These are phyloP conservation scores for Leptopilina drosophilae DNA, from an alignment of 2,888 invertebrate species.

Conservation along the genomic window DNA sequence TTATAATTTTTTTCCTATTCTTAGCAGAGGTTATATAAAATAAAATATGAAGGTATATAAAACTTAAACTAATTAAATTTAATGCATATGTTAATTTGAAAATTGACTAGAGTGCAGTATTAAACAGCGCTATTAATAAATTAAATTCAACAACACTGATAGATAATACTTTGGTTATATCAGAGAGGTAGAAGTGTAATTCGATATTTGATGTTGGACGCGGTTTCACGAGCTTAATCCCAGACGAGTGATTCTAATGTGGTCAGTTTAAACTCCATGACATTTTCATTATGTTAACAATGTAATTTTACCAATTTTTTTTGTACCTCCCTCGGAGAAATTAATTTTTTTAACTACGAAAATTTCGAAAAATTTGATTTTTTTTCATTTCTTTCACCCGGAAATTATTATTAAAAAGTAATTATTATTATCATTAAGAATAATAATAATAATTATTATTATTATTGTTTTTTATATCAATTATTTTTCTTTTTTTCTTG, in stretches of 20 bases:
- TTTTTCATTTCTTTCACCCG: no score
- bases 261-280: constrained; percentile 18
- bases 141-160: constrained; percentile 6
- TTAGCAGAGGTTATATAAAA: no score
- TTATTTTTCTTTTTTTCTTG: no score
- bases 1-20: no score
- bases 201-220: constrained; percentile 15
- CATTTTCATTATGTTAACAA: constrained; percentile 13
- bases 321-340: background rate
- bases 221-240: constrained; percentile 25
- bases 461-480: no score
- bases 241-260: constrained; percentile 5
- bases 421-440: no score
- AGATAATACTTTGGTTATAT: constrained; percentile 10
- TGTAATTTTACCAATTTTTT: background rate
- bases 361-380: no score
- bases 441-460: no score
- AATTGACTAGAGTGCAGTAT: constrained; percentile 9
- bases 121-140: constrained; percentile 9
- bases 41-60: no score
- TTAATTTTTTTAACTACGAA: background rate
- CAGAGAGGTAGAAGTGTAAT: constrained; percentile 37
- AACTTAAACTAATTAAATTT: background rate
- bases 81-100: background rate
- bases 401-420: no score